Percentiles rank a stretch among this genome's conserved stretches.
phyloP scores from a whole-genome alignment of 2,797 vertebrate species.

The Ficedula albicollis region DNA sequence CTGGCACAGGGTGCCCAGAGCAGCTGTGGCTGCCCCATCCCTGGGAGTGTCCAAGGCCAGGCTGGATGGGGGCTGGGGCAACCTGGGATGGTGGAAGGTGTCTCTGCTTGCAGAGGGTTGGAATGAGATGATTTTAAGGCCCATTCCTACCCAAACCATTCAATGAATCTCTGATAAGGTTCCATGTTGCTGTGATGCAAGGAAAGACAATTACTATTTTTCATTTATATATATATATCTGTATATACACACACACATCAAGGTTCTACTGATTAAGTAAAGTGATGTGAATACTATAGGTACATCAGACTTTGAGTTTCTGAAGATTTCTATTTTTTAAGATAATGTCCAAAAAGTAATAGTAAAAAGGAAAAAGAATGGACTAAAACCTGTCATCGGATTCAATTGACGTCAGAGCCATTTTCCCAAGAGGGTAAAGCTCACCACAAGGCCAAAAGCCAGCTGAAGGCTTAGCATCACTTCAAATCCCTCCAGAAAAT shows the following conservation, averaged over 20 bases:
- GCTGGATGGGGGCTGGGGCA: accelerated
- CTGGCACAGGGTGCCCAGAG: background rate
- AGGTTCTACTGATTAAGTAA: background rate
- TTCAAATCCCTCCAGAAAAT: constrained; percentile 43
- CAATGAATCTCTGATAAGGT: background rate
- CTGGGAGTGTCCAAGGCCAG: background rate
- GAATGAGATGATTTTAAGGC: background rate
- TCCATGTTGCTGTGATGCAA: background rate
- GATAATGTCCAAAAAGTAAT: background rate
- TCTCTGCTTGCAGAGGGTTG: background rate
- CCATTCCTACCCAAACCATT: background rate
- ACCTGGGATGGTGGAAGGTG: background rate
- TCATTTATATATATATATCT: background rate
- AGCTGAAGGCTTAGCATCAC: background rate
- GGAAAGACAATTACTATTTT: background rate
- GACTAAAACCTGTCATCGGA: background rate
- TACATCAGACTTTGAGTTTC: background rate
- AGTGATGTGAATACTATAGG: background rate
- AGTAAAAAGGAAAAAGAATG: background rate
- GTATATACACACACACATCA: no score
- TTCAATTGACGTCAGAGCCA: background rate
- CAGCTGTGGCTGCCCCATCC: background rate
- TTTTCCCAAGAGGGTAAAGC: background rate
- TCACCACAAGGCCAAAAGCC: constrained; percentile 13
- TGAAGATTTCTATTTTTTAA: background rate